These are phyloP conservation scores for Caenorhabditis tropicalis DNA, from an alignment of 1,140 invertebrate genomes.

Conservation along the genomic window DNA sequence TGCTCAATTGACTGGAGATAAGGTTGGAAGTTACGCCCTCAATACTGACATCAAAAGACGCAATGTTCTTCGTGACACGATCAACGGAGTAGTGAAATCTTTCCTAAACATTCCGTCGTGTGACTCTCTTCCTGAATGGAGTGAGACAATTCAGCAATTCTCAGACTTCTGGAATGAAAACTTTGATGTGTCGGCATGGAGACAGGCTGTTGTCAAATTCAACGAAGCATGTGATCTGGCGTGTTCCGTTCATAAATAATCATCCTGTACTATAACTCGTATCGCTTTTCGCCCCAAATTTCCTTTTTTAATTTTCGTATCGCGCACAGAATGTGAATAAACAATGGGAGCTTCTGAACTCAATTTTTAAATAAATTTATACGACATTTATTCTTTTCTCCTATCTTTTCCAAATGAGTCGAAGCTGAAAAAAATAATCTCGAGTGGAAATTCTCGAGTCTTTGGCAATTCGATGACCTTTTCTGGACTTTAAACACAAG, in stretches of 20 bases:
- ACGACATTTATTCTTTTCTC: too few species aligned
- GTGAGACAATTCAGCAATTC: constrained; percentile 12
- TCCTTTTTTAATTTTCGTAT: too few species aligned
- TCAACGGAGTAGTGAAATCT: constrained; percentile 13
- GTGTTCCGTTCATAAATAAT: neutral
- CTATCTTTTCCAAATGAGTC: too few species aligned
- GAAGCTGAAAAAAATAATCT: too few species aligned
- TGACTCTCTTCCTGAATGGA: constrained; percentile 47
- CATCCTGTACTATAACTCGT: neutral
- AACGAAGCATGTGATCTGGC: constrained; percentile 29
- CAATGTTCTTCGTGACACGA: constrained; percentile 12
- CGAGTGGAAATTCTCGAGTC: too few species aligned
- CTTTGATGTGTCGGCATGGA: constrained; percentile 8
- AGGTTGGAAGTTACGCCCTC: neutral
- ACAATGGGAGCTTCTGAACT: too few species aligned
- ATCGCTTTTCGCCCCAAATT: too few species aligned
- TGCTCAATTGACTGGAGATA: neutral
- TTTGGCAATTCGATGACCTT: too few species aligned
- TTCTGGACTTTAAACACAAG: too few species aligned
- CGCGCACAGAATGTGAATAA: too few species aligned
- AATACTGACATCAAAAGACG: constrained; percentile 50
- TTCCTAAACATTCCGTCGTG: constrained; percentile 51
- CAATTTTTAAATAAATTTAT: too few species aligned
- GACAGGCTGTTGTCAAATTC: neutral
- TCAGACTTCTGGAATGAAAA: constrained; percentile 17